phyloP scores from a whole-genome alignment of 2,888 invertebrate species.

The Drosophila pseudotalamancana region DNA sequence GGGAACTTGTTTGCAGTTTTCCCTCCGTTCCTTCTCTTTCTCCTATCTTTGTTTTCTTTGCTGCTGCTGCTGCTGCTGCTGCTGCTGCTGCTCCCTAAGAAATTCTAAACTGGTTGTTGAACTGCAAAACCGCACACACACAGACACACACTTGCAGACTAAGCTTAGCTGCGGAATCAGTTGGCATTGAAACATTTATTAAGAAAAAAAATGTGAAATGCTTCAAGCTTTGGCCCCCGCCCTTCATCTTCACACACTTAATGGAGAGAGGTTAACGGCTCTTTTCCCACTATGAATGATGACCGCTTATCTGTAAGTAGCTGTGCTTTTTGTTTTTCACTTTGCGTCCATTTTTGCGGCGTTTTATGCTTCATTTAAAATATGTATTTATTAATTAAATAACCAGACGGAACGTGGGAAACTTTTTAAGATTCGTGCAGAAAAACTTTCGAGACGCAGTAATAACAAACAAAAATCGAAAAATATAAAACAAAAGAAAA shows the following conservation, averaged over 20 bases:
- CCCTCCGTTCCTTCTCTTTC: constrained; percentile 2
- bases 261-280: constrained; percentile 49
- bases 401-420: constrained; percentile 32
- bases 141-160: not conserved
- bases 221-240: constrained; percentile 20
- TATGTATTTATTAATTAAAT: not conserved
- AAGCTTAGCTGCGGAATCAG: constrained; percentile 38
- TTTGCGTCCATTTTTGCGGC: constrained; percentile 6
- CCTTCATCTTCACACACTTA: not conserved
- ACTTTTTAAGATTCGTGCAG: not conserved
- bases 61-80: constrained; percentile 13
- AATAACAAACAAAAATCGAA: constrained; percentile 35
- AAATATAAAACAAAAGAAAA: constrained; percentile 6
- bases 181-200: constrained; percentile 52
- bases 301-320: constrained; percentile 55
- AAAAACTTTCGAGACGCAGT: constrained; percentile 7
- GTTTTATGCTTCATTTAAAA: not conserved
- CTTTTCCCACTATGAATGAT: constrained; percentile 34
- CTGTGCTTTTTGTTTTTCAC: constrained; percentile 17
- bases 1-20: constrained; percentile 63
- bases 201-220: constrained; percentile 37
- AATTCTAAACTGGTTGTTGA: constrained; percentile 78
- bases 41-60: not conserved
- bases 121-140: constrained; percentile 45
- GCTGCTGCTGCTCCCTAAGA: constrained; percentile 49